These are phyloP conservation scores for Agriopis aurantiaria DNA, from an alignment of 2,888 invertebrate species.

Conservation along the genomic window DNA sequence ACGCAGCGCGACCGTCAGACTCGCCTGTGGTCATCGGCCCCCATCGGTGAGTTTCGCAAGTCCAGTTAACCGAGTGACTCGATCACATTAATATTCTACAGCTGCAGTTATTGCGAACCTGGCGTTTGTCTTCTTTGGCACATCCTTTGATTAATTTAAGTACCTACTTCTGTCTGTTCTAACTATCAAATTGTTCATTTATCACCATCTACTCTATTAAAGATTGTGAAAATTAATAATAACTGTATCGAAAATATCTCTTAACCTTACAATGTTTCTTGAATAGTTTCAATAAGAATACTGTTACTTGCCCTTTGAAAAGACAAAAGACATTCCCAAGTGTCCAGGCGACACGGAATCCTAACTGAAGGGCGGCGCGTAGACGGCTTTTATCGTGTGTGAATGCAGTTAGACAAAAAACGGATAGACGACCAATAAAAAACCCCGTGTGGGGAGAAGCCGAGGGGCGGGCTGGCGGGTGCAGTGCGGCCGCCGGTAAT, in stretches of 20 bases:
- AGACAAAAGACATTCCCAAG: slow-evolving; percentile 78
- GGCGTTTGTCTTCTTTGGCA: slow-evolving; percentile 62
- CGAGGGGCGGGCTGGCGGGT: slow-evolving; percentile 82
- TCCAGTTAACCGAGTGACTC: slow-evolving; percentile 82
- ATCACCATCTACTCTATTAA: slow-evolving; percentile 5
- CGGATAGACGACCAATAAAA: slow-evolving; percentile 82
- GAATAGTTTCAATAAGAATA: not conserved
- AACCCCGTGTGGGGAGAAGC: slow-evolving; percentile 80
- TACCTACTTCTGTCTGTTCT: slow-evolving; percentile 23
- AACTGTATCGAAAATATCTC: not conserved
- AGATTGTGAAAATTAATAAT: slow-evolving; percentile 41
- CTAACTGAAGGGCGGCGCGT: slow-evolving; percentile 75
- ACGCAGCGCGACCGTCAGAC: slow-evolving; percentile 56
- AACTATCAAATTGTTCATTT: not conserved
- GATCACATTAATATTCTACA: slow-evolving; percentile 82
- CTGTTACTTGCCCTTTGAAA: slow-evolving; percentile 47
- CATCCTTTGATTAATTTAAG: slow-evolving; percentile 37
- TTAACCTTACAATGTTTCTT: not conserved
- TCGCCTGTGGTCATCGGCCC: slow-evolving; percentile 81
- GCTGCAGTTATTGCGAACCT: slow-evolving; percentile 76
- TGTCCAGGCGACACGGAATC: slow-evolving; percentile 77
- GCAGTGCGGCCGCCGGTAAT: slow-evolving; percentile 71
- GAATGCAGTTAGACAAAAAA: slow-evolving; percentile 81
- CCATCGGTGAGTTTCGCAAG: slow-evolving; percentile 82
- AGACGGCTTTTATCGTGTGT: slow-evolving; percentile 81